phyloP scores from a whole-genome alignment of 2,797 vertebrate genomes.

The Centropyge bicolor region DNA sequence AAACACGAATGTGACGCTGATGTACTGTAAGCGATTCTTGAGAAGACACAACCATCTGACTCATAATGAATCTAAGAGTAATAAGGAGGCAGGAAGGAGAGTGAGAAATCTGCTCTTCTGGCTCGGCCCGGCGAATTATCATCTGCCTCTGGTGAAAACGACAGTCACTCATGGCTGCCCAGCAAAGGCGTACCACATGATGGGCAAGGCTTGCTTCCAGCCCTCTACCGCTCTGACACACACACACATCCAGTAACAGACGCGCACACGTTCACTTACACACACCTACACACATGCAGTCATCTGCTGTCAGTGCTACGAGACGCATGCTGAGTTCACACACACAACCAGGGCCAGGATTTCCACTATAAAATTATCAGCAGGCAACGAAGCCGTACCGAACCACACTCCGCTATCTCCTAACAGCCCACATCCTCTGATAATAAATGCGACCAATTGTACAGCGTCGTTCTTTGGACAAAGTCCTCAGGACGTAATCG shows the following conservation, averaged over 20 bases:
- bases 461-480: background rate
- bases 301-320: slow-evolving; percentile 72
- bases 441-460: slow-evolving; percentile 3
- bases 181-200: slow-evolving; percentile 77
- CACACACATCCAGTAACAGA: slow-evolving; percentile 46
- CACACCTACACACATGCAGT: slow-evolving; percentile 69
- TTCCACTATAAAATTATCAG: slow-evolving; percentile 74
- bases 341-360: slow-evolving; percentile 66
- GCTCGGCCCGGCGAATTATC: slow-evolving; percentile 50
- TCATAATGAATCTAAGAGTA: slow-evolving; percentile 35
- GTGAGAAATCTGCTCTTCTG: slow-evolving; percentile 49
- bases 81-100: slow-evolving; percentile 14
- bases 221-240: slow-evolving; percentile 62
- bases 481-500: background rate
- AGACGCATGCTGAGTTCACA: slow-evolving; percentile 64
- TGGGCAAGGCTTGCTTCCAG: slow-evolving; percentile 82
- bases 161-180: slow-evolving; percentile 72
- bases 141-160: slow-evolving; percentile 57
- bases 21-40: slow-evolving; percentile 24
- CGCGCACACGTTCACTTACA: slow-evolving; percentile 61
- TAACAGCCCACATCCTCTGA: slow-evolving; percentile 40
- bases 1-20: slow-evolving; percentile 30
- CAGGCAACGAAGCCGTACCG: slow-evolving; percentile 49
- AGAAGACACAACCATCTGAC: slow-evolving; percentile 43
- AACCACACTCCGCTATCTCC: slow-evolving; percentile 30